Percentiles rank a stretch among this genome's conserved stretches.
Evolutionary conservation across 2,113 vertebrate genomes (phyloP).

Genomic region (Actenoides hombroni): DNA sequence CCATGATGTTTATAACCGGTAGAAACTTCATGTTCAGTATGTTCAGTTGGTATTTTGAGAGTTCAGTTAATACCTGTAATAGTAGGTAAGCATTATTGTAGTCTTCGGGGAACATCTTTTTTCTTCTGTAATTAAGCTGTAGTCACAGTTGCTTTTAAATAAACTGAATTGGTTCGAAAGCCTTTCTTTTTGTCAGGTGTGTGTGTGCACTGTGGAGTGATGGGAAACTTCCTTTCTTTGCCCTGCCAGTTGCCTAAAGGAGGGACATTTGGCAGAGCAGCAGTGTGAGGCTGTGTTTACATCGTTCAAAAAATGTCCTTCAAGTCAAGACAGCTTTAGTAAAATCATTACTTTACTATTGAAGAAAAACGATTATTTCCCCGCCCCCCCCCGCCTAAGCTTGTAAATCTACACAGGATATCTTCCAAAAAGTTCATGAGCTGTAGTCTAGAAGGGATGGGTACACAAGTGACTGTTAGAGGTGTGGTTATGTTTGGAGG

Average conservation of each 20-base stretch:
- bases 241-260: not conserved
- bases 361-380: not conserved
- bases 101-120: not conserved
- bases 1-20: not conserved
- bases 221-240: not conserved
- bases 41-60: not conserved
- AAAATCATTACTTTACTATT: not conserved
- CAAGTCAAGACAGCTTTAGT: not conserved
- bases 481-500: constrained; percentile 23
- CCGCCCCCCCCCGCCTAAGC: not conserved
- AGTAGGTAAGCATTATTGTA: not conserved
- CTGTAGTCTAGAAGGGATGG: constrained; percentile 15
- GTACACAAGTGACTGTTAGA: not conserved
- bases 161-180: not conserved
- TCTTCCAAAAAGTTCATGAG: not conserved
- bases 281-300: not conserved
- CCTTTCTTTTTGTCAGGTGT: not conserved
- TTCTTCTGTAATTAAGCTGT: not conserved
- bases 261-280: not conserved
- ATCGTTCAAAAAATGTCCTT: not conserved
- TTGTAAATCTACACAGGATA: not conserved
- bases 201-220: not conserved
- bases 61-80: not conserved
- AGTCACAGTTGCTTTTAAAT: not conserved
- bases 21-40: not conserved